phyloP scores from a whole-genome alignment of 2,113 vertebrate species.

The Phalacrocorax brasilianus region DNA sequence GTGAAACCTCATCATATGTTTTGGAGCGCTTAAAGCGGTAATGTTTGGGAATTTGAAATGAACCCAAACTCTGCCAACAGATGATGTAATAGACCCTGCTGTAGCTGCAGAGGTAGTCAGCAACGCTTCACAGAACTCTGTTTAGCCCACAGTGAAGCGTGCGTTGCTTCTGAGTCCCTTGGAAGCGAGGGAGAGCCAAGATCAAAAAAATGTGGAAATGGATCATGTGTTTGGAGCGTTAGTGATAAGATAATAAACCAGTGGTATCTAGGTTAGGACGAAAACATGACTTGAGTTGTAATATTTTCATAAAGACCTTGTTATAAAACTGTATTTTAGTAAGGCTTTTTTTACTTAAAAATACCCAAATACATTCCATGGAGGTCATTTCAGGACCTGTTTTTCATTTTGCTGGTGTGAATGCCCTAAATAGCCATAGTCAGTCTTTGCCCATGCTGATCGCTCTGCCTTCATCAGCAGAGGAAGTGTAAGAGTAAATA shows the following conservation, averaged over 20 bases:
- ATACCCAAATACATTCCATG: neutral
- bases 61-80: neutral
- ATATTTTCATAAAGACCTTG: neutral
- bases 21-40: neutral
- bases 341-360: neutral
- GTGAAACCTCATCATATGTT: neutral
- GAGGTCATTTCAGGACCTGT: neutral
- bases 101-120: neutral
- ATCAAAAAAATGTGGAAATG: neutral
- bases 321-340: neutral
- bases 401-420: neutral
- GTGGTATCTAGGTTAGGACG: neutral
- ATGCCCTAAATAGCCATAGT: neutral
- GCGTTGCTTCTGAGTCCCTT: neutral
- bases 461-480: neutral
- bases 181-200: neutral
- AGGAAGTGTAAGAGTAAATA: neutral
- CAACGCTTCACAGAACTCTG: neutral
- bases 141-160: neutral
- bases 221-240: neutral
- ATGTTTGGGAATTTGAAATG: neutral
- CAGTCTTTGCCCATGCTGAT: too few relatives aligned
- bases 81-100: neutral
- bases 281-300: neutral
- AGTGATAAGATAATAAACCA: neutral